These are phyloP conservation scores for Hirtodrosophila alboralis DNA, from an alignment of 2,888 invertebrate genomes.

Conservation along the genomic window DNA sequence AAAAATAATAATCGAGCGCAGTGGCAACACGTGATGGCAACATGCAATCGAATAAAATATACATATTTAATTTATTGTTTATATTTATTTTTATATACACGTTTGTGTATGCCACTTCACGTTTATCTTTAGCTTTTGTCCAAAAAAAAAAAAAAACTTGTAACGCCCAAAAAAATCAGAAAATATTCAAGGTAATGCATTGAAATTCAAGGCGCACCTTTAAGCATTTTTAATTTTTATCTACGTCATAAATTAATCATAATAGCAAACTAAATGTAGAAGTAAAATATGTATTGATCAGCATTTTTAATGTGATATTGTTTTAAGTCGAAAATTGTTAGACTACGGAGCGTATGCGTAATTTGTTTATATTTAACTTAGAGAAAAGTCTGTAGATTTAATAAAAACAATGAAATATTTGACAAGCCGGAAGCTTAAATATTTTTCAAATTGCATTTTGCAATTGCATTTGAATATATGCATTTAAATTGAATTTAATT, in stretches of 20 bases:
- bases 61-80: constrained; percentile 28
- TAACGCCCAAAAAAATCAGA: constrained; percentile 46
- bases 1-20: constrained; percentile 47
- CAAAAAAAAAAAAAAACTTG: constrained; percentile 48
- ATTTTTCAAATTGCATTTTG: too few species aligned
- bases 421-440: too few species aligned
- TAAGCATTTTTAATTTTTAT: constrained; percentile 56
- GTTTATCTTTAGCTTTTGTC: constrained; percentile 53
- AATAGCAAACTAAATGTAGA: constrained; percentile 31
- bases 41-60: constrained; percentile 62
- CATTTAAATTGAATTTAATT: too few species aligned
- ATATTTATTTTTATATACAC: constrained; percentile 24
- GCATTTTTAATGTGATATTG: constrained; percentile 11
- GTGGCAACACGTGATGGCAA: constrained; percentile 63
- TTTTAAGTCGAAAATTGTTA: neutral
- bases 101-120: constrained; percentile 40
- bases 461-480: too few species aligned
- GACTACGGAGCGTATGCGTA: constrained; percentile 38
- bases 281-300: constrained; percentile 7
- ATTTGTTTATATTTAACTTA: neutral
- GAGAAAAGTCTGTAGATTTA: too few species aligned
- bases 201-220: constrained; percentile 69
- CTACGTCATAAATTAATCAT: constrained; percentile 64
- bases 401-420: too few species aligned
- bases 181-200: constrained; percentile 61